Evolutionary conservation across 92 coral and sea anemone genomes (phyloP).

Genomic region (Scolanthus callimorphus): DNA sequence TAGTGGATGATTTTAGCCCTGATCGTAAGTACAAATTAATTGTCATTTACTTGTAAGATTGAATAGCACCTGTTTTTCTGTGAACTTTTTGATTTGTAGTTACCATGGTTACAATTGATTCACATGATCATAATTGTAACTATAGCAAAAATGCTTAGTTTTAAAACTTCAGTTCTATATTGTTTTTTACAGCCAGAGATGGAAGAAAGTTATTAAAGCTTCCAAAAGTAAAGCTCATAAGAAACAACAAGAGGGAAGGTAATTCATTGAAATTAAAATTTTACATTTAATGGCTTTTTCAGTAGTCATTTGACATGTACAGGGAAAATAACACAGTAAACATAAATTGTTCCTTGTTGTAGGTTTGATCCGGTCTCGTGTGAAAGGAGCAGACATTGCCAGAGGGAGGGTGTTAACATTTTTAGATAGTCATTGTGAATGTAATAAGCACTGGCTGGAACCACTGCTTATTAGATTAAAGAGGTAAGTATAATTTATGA

Average conservation of each 20-base stretch:
- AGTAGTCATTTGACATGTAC: no score
- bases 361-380: slow-evolving; percentile 93
- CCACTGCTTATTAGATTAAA: slow-evolving; percentile 72
- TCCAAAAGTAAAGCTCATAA: slow-evolving; percentile 81
- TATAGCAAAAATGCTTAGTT: no score
- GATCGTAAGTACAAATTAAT: slow-evolving; percentile 63
- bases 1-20: slow-evolving; percentile 92
- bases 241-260: slow-evolving; percentile 97
- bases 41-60: no score
- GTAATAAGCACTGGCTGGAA: slow-evolving; percentile 87
- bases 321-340: no score
- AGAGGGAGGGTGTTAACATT: slow-evolving; percentile 73
- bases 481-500: slow-evolving; percentile 65
- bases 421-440: slow-evolving; percentile 94
- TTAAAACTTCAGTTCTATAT: no score
- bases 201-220: slow-evolving; percentile 70
- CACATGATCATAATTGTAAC: no score
- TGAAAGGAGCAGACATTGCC: slow-evolving; percentile 81
- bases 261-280: no score
- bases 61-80: no score
- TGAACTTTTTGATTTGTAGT: no score
- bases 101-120: no score
- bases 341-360: neutral
- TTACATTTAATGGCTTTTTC: no score
- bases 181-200: slow-evolving; percentile 75